A percentile compares a stretch with the other conserved stretches of the same genome.
phyloP scores from a whole-genome alignment of 2,113 vertebrate genomes.

The Lipotes vexillifer region DNA sequence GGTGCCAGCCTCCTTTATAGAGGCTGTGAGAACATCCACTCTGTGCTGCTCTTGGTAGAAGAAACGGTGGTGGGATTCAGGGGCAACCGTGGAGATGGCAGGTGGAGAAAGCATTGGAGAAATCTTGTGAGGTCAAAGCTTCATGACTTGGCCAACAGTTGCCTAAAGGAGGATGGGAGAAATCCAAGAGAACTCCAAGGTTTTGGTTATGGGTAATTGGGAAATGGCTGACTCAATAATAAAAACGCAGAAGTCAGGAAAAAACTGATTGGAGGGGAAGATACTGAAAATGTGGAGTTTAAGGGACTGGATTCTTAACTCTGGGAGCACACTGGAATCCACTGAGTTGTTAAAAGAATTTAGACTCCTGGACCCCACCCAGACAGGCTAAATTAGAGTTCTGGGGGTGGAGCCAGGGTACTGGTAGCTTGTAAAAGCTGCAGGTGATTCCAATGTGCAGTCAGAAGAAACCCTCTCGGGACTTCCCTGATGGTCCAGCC shows the following conservation, averaged over 20 bases:
- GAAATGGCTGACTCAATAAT: neutral
- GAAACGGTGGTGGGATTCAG: neutral
- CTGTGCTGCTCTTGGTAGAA: neutral
- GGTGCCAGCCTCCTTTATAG: neutral
- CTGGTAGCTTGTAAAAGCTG: neutral
- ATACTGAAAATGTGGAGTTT: neutral
- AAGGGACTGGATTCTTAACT: neutral
- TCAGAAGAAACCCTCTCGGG: neutral
- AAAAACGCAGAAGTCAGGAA: neutral
- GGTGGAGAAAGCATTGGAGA: neutral
- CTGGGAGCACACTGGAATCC: neutral
- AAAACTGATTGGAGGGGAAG: neutral
- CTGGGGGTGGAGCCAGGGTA: neutral
- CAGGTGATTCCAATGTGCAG: neutral
- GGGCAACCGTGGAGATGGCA: neutral
- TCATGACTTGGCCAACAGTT: neutral
- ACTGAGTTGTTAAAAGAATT: neutral
- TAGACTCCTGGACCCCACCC: neutral
- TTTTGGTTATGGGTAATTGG: neutral
- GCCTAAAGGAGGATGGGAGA: neutral
- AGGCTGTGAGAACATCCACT: accelerated
- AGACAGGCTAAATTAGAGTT: neutral
- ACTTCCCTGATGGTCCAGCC: too few relatives aligned
- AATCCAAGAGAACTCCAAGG: too few relatives aligned
- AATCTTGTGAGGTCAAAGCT: accelerated